These are phyloP conservation scores for Acronicta psi DNA, from an alignment of 2,888 invertebrate genomes.

Conservation along the genomic window DNA sequence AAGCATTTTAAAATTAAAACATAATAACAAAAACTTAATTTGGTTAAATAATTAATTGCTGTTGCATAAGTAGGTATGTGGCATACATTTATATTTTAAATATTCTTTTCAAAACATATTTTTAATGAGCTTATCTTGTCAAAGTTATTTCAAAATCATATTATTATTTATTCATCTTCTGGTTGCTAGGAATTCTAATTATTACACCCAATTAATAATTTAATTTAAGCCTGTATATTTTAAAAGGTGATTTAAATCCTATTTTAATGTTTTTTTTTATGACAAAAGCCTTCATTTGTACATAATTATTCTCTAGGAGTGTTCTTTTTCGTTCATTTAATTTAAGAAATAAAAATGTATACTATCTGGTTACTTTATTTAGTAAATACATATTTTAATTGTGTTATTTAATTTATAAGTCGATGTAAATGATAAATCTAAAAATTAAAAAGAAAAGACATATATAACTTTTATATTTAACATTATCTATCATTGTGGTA, in stretches of 20 bases:
- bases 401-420: too few species aligned
- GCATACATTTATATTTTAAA: constrained; percentile 13
- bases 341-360: too few species aligned
- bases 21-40: constrained; percentile 18
- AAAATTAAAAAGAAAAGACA: too few species aligned
- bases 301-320: constrained; percentile 23
- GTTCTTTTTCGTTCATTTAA: constrained; percentile 35
- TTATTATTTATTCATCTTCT: constrained; percentile 44
- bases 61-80: constrained; percentile 30
- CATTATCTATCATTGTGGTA: too few species aligned
- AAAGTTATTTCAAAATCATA: constrained; percentile 49
- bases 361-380: too few species aligned
- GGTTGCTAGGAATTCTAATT: constrained; percentile 49
- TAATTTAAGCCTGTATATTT: constrained; percentile 50
- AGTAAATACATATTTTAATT: too few species aligned
- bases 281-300: constrained; percentile 36
- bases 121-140: constrained; percentile 48
- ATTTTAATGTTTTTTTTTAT: constrained; percentile 57
- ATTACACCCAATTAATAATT: constrained; percentile 56
- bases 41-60: constrained; percentile 38
- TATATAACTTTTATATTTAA: constrained; percentile 6
- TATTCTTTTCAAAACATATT: constrained; percentile 40
- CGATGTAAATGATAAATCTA: too few species aligned
- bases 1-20: too few species aligned
- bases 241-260: constrained; percentile 48